phyloP scores from a whole-genome alignment of 2,888 invertebrate species.

The Venusia cambrica region DNA sequence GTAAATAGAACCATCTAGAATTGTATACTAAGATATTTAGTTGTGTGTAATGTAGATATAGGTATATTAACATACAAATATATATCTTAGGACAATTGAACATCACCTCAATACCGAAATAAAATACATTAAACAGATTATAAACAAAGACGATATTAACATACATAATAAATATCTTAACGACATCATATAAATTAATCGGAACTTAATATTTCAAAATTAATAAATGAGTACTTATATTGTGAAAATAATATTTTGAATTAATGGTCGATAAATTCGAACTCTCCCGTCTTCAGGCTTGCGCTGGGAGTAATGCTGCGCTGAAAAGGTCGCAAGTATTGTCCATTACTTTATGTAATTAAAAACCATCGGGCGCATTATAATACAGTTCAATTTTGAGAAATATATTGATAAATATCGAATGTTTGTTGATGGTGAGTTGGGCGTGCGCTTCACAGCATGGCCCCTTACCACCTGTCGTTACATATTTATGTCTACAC shows the following conservation, averaged over 20 bases:
- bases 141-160: slow-evolving; percentile 79
- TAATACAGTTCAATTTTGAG: slow-evolving; percentile 61
- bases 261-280: slow-evolving; percentile 82
- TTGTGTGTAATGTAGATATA: too few species aligned
- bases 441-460: slow-evolving; percentile 78
- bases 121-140: slow-evolving; percentile 70
- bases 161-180: slow-evolving; percentile 81
- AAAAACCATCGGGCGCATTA: slow-evolving; percentile 42
- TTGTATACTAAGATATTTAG: too few species aligned
- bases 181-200: slow-evolving; percentile 81
- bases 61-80: too few species aligned
- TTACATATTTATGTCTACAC: slow-evolving; percentile 81
- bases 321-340: slow-evolving; percentile 39
- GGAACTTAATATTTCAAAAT: slow-evolving; percentile 82
- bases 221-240: slow-evolving; percentile 82
- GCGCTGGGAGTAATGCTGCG: slow-evolving; percentile 60
- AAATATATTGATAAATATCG: slow-evolving; percentile 41
- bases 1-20: too few species aligned
- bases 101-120: slow-evolving; percentile 59
- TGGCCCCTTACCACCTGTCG: slow-evolving; percentile 81
- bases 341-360: slow-evolving; percentile 37
- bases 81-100: too few species aligned
- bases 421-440: slow-evolving; percentile 42
- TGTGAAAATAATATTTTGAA: slow-evolving; percentile 82
- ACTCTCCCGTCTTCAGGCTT: slow-evolving; percentile 80